Conservation (phyloP, 2,888 invertebrate species). For the Machimus atricapillus region DNA sequence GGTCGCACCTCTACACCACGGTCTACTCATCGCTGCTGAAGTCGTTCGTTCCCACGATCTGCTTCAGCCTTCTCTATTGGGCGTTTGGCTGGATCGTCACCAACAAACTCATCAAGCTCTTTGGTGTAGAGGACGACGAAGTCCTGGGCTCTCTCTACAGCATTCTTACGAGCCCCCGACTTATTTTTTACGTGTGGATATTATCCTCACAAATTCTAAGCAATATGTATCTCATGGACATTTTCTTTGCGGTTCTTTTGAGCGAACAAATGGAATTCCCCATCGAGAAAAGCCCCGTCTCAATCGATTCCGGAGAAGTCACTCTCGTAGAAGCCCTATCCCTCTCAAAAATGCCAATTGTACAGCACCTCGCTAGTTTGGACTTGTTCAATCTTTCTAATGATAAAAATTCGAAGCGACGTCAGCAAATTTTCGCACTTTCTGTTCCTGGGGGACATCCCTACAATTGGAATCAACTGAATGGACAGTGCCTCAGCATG, state of each 20-base stretch:
- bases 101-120: conserved; percentile 64
- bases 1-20: conserved; percentile 66
- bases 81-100: conserved; percentile 68
- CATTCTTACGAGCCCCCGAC: conserved; percentile 52
- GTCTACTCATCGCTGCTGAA: conserved; percentile 68
- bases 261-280: conserved; percentile 75
- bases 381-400: conserved; percentile 72
- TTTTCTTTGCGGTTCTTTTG: conserved; percentile 74
- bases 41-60: conserved; percentile 70
- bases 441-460: conserved; percentile 88
- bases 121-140: conserved; percentile 62
- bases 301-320: conserved; percentile 55
- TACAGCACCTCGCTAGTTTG: conserved; percentile 78
- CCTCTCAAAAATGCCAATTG: conserved; percentile 66
- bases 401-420: conserved; percentile 66
- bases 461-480: conserved; percentile 81
- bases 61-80: conserved; percentile 70
- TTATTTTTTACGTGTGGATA: conserved; percentile 73
- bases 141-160: conserved; percentile 57
- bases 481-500: conserved; percentile 68
- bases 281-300: conserved; percentile 62
- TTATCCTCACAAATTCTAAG: conserved; percentile 73
- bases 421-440: conserved; percentile 73
- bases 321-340: conserved; percentile 70
- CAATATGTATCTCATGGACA: conserved; percentile 74